Evolutionary conservation across 2,113 vertebrate genomes (phyloP), one percentile per base, ranked within the genome.

Genomic region (Emydura subglobosa): DNA sequence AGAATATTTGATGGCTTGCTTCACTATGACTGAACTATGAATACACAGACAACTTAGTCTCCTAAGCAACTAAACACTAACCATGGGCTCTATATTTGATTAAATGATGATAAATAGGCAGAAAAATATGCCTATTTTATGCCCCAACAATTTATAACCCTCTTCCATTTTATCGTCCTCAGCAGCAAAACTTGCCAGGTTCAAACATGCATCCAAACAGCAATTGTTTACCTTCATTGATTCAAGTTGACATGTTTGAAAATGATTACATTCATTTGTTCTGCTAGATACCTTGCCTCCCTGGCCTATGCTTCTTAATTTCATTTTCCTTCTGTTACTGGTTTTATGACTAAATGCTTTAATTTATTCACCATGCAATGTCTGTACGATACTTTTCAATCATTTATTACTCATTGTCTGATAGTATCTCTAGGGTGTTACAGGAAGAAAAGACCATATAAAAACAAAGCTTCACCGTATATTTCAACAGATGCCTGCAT

Each of bases 271-370:
- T 94, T 95, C 93, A 97, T 98, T 98, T 97, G 87, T 97, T 97
- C 95, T 97, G 96, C 87, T 95, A 94, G 95, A 96, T 97, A 89
- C 92, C 96, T 96, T 92, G 87, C 96, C 92, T 90, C 89, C 86
- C 89, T 91, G 83, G 74, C 91, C 97, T 96, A 93, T 95, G 93
- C 83, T 94, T 97, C 93, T 95, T 97, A 96, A 97, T 97, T 97
- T 96, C 82, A 94, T 86, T 82, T 90, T 95, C 96, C 87, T 87
- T 65, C 93, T 93, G 25, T 94, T 98, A 98, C 97, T 97, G 97
- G 96, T 97, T 95, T 97, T 98, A 95, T 94, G 95, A 98, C 97
- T 96, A 95, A 98, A 96, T 95, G 95, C 91, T 97, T 97, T 95
- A 98, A 98, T 98, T 98, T 98, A 97, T 97, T 97, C 95, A 95